These are phyloP conservation scores for Darevskia mixta DNA, from an alignment of 2,797 vertebrate genomes.

Conservation along the genomic window DNA sequence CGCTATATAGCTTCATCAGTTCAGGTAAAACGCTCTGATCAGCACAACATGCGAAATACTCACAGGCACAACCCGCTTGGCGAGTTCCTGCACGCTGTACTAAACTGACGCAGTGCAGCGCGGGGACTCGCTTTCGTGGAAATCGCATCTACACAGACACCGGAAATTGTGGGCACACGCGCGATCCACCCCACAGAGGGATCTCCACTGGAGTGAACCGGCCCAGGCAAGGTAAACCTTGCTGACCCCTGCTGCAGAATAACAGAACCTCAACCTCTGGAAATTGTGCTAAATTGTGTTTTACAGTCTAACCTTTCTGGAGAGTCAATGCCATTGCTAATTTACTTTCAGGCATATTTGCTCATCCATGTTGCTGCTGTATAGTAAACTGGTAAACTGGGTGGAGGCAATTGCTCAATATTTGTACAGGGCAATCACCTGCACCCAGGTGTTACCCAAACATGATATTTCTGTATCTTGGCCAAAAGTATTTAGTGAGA, in stretches of 20 bases:
- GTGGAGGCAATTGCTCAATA: neutral
- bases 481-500: neutral
- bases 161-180: no score
- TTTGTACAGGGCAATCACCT: constrained; percentile 30
- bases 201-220: no score
- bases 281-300: neutral
- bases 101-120: no score
- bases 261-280: neutral
- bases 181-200: no score
- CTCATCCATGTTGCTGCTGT: neutral
- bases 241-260: neutral
- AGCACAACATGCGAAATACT: no score
- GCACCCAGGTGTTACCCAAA: neutral
- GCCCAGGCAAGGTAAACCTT: no score
- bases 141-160: no score
- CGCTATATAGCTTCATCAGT: no score
- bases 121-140: no score
- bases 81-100: no score
- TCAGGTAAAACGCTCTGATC: no score
- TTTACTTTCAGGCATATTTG: neutral
- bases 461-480: neutral
- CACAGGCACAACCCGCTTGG: no score
- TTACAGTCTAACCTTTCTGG: neutral
- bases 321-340: neutral
- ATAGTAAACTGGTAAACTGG: neutral